Evolutionary conservation across 2,797 vertebrate species (phyloP).

Genomic region (Trachops cirrhosus): DNA sequence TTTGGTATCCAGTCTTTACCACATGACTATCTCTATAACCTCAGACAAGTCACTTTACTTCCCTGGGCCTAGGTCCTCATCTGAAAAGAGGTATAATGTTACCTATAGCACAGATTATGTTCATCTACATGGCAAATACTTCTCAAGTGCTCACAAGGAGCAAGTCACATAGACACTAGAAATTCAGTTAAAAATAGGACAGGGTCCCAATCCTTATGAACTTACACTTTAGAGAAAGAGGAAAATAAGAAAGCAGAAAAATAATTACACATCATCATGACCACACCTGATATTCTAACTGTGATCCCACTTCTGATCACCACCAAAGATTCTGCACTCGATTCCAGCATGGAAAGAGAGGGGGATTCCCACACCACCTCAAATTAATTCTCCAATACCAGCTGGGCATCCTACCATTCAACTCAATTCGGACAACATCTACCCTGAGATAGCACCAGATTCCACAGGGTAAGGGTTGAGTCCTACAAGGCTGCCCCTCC

Average conservation of each 20-base stretch:
- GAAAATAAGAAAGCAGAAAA: constrained; percentile 2
- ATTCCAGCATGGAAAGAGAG: neutral
- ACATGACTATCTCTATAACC: neutral
- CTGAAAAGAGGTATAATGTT: neutral
- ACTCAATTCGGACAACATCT: neutral
- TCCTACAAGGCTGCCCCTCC: neutral
- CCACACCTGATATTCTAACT: neutral
- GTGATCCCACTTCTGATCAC: neutral
- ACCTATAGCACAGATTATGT: neutral
- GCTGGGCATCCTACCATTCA: neutral
- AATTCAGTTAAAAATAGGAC: neutral
- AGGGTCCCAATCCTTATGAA: neutral
- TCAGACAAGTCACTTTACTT: neutral
- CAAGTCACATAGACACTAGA: neutral
- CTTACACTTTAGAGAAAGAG: neutral
- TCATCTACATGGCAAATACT: neutral
- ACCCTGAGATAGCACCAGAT: neutral
- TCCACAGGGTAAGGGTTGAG: neutral
- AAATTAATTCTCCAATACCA: neutral
- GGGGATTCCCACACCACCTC: neutral
- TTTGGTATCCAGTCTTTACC: neutral
- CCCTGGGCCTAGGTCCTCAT: neutral
- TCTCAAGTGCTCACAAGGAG: neutral
- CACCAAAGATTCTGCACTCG: neutral
- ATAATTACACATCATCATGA: neutral